Percentiles rank a stretch among this genome's conserved stretches.
These are phyloP conservation scores for Ypsolopha scabrella DNA, from an alignment of 2,888 invertebrate genomes.

Conservation along the genomic window DNA sequence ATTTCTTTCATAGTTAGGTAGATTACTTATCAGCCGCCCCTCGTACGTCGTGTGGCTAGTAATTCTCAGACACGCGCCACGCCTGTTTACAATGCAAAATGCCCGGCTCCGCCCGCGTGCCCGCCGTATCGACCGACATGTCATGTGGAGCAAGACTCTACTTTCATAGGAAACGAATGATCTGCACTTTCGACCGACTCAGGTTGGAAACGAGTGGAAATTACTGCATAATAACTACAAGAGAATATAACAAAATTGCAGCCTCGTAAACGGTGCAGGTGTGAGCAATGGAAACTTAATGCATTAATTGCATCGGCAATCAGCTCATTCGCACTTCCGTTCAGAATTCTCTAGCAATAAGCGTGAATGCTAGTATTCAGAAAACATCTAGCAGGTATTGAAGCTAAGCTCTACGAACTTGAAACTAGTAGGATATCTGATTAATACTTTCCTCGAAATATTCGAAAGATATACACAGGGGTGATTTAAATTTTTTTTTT, in stretches of 20 bases:
- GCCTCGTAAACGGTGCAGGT: not conserved
- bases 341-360: not conserved
- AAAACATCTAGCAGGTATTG: too few species aligned
- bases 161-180: conserved; percentile 54
- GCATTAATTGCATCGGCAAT: conserved; percentile 4
- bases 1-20: too few species aligned
- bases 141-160: conserved; percentile 62
- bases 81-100: conserved; percentile 46
- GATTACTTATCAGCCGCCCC: too few species aligned
- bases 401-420: too few species aligned
- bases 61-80: conserved; percentile 22
- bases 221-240: not conserved
- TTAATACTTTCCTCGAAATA: too few species aligned
- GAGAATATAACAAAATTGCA: not conserved
- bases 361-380: not conserved
- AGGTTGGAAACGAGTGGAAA: not conserved
- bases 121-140: conserved; percentile 45
- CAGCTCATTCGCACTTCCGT: not conserved
- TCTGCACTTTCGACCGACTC: conserved; percentile 36
- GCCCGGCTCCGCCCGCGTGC: conserved; percentile 8
- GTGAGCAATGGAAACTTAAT: not conserved
- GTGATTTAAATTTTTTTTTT: too few species aligned
- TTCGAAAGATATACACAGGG: too few species aligned
- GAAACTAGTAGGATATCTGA: too few species aligned
- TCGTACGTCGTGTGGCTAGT: conserved; percentile 23